Conservation (phyloP, 2,113 vertebrate genomes). For the Menura novaehollandiae region DNA sequence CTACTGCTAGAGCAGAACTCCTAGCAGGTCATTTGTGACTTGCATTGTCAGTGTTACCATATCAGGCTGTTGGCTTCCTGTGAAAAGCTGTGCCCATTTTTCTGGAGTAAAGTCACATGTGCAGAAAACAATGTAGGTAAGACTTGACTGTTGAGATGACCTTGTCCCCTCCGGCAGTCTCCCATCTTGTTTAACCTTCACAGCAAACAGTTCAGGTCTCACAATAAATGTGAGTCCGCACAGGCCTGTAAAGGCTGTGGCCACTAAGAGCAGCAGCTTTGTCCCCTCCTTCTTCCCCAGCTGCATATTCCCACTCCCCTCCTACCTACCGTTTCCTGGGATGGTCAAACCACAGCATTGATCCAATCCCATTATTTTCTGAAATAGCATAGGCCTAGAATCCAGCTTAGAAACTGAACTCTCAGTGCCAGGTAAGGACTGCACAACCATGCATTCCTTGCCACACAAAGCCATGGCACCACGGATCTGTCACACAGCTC, state of each 20-base stretch:
- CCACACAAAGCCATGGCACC: not conserved
- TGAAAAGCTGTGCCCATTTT: not conserved
- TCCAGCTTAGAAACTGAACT: not conserved
- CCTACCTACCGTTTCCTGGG: not conserved
- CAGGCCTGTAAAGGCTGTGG: not conserved
- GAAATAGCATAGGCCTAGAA: not conserved
- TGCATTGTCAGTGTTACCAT: not conserved
- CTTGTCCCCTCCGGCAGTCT: not conserved
- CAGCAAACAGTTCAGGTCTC: not conserved
- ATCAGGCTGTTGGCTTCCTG: not conserved
- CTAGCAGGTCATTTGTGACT: not conserved
- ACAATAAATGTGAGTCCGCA: not conserved
- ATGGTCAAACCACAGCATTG: not conserved
- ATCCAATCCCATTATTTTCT: not conserved
- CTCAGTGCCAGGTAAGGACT: not conserved
- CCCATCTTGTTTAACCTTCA: not conserved
- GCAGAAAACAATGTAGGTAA: not conserved
- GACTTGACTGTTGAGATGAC: not conserved
- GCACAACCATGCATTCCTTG: accelerated
- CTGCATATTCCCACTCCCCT: not conserved
- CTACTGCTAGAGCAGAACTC: not conserved
- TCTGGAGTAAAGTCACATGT: not conserved
- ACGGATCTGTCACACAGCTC: not conserved
- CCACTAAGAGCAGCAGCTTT: not conserved
- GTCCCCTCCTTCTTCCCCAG: not conserved